phyloP scores from a whole-genome alignment of 2,797 vertebrate genomes.

The Phrynocephalus guinanensis region DNA sequence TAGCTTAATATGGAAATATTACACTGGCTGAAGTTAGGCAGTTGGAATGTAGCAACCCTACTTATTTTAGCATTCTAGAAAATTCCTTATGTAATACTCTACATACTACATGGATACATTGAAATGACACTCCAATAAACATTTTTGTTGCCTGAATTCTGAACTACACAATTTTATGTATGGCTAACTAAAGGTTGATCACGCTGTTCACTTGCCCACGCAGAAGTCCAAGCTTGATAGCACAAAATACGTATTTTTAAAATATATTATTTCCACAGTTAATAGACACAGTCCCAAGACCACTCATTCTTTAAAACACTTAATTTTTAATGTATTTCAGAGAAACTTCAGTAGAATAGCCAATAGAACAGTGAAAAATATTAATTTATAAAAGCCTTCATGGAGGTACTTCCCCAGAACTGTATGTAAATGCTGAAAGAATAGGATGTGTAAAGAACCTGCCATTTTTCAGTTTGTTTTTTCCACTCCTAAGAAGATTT shows the following conservation, averaged over 20 bases:
- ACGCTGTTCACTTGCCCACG: background rate
- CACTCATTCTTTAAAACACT: background rate
- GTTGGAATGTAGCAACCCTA: too few species aligned
- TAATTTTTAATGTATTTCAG: background rate
- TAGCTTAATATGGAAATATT: background rate
- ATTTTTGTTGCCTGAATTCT: background rate
- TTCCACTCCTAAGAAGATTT: background rate
- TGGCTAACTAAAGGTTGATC: background rate
- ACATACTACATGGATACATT: background rate
- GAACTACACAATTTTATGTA: background rate
- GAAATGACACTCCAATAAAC: background rate
- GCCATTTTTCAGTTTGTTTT: background rate
- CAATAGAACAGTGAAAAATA: background rate
- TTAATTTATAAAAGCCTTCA: background rate
- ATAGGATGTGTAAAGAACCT: background rate
- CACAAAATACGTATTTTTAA: background rate
- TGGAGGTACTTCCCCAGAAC: background rate
- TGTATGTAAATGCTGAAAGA: background rate
- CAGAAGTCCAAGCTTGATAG: background rate
- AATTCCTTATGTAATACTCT: background rate
- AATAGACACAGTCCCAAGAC: background rate
- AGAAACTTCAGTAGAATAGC: background rate
- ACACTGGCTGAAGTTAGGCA: too few species aligned
- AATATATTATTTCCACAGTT: background rate
- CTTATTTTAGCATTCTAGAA: background rate